These are phyloP conservation scores for Zaprionus inermis DNA, from an alignment of 1,140 invertebrate species.

Conservation along the genomic window DNA sequence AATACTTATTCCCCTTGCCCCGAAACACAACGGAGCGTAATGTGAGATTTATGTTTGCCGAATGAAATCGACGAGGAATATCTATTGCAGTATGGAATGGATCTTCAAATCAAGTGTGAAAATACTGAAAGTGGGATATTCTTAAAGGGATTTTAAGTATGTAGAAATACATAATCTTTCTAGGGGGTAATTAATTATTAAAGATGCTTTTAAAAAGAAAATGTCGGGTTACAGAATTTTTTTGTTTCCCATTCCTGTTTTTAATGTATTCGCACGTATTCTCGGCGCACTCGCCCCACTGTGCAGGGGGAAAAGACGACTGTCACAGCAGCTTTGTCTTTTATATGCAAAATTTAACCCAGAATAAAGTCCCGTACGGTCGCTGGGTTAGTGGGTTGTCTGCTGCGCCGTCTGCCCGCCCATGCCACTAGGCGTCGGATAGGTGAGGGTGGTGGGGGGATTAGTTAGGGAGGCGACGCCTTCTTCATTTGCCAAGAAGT, in stretches of 20 bases:
- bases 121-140: background rate
- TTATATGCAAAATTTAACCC: conserved; percentile 82
- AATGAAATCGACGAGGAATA: background rate
- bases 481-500: conserved; percentile 35
- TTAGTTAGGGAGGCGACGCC: conserved; percentile 23
- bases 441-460: background rate
- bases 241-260: too few relatives aligned
- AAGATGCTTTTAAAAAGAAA: too few relatives aligned
- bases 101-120: background rate
- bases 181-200: too few relatives aligned
- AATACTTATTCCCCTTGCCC: background rate
- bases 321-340: conserved; percentile 52
- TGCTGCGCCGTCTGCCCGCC: background rate
- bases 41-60: background rate
- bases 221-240: too few relatives aligned
- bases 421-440: background rate
- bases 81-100: background rate
- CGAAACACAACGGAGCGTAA: background rate
- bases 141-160: background rate
- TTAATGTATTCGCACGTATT: background rate
- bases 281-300: conserved; percentile 42
- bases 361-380: conserved; percentile 64
- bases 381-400: conserved; percentile 26
- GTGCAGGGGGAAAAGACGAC: conserved; percentile 48
- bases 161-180: background rate